Conservation (phyloP, 2,888 invertebrate genomes). For the Mesorhabditis belari region DNA sequence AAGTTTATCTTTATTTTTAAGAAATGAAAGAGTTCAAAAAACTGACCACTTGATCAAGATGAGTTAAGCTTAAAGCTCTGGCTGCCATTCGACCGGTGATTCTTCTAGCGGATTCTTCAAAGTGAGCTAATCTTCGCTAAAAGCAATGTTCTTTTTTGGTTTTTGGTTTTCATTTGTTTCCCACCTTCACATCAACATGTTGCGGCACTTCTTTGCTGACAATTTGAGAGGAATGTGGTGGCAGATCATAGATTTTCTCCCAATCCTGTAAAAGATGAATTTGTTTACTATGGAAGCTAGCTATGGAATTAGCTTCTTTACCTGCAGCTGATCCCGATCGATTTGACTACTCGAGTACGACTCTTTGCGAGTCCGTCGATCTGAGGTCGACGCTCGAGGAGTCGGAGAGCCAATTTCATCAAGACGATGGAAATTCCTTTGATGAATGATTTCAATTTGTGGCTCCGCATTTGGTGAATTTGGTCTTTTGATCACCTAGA, state of each 20-base stretch:
- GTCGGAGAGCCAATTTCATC: constrained; percentile 8
- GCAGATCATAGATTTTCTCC: constrained; percentile 52
- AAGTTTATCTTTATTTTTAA: background rate
- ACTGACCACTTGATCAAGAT: background rate
- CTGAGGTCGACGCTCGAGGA: background rate
- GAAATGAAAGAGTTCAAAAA: background rate
- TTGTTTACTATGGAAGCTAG: too few relatives aligned
- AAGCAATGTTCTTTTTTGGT: too few relatives aligned
- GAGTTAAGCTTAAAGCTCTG: background rate
- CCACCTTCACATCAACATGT: constrained; percentile 37
- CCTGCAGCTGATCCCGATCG: background rate
- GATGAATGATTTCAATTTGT: constrained; percentile 36
- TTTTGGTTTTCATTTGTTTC: too few relatives aligned
- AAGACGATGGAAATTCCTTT: constrained; percentile 34
- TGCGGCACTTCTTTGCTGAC: constrained; percentile 35
- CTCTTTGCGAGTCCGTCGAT: background rate
- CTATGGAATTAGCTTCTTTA: too few relatives aligned
- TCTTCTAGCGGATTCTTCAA: constrained; percentile 24
- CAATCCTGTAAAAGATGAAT: constrained; percentile 39
- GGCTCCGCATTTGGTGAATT: constrained; percentile 3
- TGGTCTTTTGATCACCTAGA: constrained; percentile 24
- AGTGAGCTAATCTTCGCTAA: constrained; percentile 33
- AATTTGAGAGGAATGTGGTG: constrained; percentile 50
- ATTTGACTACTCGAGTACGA: background rate
- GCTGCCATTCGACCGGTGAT: constrained; percentile 1